Conservation (phyloP, 2,797 vertebrate genomes). For the Trachurus trachurus region DNA sequence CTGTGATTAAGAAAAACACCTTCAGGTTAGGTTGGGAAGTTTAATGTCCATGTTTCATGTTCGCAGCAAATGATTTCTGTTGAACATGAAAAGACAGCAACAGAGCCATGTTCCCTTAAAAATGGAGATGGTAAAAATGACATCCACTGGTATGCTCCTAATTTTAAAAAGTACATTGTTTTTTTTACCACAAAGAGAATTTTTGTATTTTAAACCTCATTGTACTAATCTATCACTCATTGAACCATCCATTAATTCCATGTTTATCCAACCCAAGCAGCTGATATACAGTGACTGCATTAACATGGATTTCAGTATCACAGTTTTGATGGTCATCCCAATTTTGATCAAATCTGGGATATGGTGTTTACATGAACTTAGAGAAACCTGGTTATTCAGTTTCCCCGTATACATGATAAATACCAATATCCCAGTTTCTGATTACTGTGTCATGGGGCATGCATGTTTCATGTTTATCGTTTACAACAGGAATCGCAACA, state of each 20-base stretch:
- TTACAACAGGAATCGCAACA: too few relatives aligned
- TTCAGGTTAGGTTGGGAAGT: background rate
- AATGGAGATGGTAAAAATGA: background rate
- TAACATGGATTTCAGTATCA: too few relatives aligned
- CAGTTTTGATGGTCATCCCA: too few relatives aligned
- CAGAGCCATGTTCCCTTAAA: background rate
- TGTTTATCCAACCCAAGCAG: background rate
- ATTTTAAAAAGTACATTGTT: background rate
- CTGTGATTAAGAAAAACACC: conserved; percentile 7
- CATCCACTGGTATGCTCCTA: background rate
- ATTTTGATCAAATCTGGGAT: too few relatives aligned
- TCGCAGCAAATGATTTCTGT: too few relatives aligned
- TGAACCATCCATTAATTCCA: background rate
- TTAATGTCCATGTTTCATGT: too few relatives aligned
- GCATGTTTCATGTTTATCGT: too few relatives aligned
- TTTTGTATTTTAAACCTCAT: background rate
- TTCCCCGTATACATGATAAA: too few relatives aligned
- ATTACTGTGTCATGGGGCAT: too few relatives aligned
- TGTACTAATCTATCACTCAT: background rate
- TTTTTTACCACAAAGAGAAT: background rate
- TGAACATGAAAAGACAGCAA: background rate
- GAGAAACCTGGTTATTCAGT: too few relatives aligned
- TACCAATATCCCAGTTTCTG: too few relatives aligned
- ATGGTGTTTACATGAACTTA: too few relatives aligned
- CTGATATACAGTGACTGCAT: background rate